A percentile compares a stretch with the other conserved stretches of the same genome.
phyloP scores from a whole-genome alignment of 2,888 invertebrate species.

The Ryuthela nishihirai region DNA sequence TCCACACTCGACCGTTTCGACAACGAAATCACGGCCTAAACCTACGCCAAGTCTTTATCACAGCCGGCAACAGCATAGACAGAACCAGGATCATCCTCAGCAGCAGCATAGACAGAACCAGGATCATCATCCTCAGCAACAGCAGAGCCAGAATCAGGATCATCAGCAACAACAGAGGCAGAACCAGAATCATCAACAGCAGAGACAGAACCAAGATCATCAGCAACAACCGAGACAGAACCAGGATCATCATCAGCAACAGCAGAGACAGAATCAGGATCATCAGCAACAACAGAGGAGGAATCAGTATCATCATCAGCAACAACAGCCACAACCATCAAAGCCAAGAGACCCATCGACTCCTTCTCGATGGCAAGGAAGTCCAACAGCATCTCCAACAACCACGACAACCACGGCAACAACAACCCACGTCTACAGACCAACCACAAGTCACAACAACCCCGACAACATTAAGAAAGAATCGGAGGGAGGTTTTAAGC shows the following conservation, averaged over 20 bases:
- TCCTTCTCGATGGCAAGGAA: no score
- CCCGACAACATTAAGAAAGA: conserved; percentile 4
- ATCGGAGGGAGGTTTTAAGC: conserved; percentile 7
- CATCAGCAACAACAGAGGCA: conserved; percentile 1
- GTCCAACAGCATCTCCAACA: not conserved
- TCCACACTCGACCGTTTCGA: no score
- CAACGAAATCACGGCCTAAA: no score
- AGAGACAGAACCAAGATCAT: conserved; percentile 1
- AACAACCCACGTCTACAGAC: conserved; percentile 9
- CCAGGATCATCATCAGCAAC: conserved; percentile 6
- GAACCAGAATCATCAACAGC: not conserved
- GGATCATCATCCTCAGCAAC: conserved; percentile 9
- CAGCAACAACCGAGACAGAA: not conserved
- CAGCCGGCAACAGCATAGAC: no score
- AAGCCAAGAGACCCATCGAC: not conserved
- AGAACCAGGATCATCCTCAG: no score
- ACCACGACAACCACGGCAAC: conserved; percentile 5
- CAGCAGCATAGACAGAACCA: no score
- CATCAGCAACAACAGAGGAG: not conserved
- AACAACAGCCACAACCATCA: not conserved
- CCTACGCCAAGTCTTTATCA: no score
- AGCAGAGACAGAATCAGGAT: conserved; percentile 6
- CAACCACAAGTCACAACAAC: not conserved
- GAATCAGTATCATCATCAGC: not conserved
- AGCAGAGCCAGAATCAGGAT: conserved; percentile 8